Evolutionary conservation across 2,113 vertebrate genomes (phyloP).

Genomic region (Hippocampus mohnikei): DNA sequence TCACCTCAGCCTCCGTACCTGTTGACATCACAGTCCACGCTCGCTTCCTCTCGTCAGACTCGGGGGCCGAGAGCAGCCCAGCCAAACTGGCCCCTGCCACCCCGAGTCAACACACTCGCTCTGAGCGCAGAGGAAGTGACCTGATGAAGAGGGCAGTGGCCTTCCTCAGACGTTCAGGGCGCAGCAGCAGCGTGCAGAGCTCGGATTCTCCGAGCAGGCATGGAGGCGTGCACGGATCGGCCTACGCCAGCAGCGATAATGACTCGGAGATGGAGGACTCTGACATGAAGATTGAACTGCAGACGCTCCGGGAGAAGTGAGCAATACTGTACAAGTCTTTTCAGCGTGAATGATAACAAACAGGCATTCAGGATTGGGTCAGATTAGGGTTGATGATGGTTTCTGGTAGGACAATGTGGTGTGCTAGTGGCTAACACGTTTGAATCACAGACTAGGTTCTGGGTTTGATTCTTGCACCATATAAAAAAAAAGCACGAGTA

Average conservation of each 20-base stretch:
- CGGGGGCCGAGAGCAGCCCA: slow-evolving; percentile 81
- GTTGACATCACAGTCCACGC: slow-evolving; percentile 60
- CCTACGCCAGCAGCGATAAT: slow-evolving; percentile 94
- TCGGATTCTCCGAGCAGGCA: slow-evolving; percentile 77
- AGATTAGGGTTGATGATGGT: not conserved
- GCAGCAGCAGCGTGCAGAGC: slow-evolving; percentile 76
- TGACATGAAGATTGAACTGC: slow-evolving; percentile 89
- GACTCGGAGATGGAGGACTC: slow-evolving; percentile 95
- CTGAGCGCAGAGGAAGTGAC: slow-evolving; percentile 77
- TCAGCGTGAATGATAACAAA: not conserved
- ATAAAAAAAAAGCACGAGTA: no score
- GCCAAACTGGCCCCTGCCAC: slow-evolving; percentile 63
- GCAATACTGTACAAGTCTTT: slow-evolving; percentile 18
- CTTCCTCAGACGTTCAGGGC: slow-evolving; percentile 84
- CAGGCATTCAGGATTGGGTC: not conserved
- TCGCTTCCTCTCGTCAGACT: slow-evolving; percentile 85
- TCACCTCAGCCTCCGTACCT: slow-evolving; percentile 78
- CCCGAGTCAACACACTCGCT: slow-evolving; percentile 65
- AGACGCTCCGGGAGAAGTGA: slow-evolving; percentile 92
- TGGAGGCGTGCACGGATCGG: slow-evolving; percentile 80
- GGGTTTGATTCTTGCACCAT: no score
- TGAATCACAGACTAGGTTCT: no score
- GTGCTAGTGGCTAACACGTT: no score
- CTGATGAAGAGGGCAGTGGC: slow-evolving; percentile 87
- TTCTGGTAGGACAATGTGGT: no score